phyloP scores from a whole-genome alignment of 2,888 invertebrate species.

The Cheilosia vulpina region DNA sequence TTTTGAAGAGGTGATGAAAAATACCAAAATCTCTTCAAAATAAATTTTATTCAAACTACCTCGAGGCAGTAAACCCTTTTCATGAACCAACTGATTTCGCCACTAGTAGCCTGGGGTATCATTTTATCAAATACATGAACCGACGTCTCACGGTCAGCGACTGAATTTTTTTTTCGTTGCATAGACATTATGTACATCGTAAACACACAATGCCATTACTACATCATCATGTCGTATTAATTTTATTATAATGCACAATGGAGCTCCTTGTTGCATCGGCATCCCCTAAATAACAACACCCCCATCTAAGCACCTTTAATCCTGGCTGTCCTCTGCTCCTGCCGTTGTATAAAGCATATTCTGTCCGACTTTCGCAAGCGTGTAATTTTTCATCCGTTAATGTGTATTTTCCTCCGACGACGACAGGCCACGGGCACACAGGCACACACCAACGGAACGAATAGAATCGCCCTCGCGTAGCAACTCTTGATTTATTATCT shows the following conservation, averaged over 20 bases:
- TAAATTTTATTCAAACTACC: too few relatives aligned
- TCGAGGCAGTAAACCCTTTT: too few relatives aligned
- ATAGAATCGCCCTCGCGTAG: slow-evolving; percentile 30
- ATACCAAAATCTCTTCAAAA: too few relatives aligned
- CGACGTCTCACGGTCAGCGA: too few relatives aligned
- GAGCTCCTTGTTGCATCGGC: background rate
- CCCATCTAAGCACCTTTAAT: slow-evolving; percentile 60
- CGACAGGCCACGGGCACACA: slow-evolving; percentile 20
- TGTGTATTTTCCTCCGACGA: slow-evolving; percentile 66
- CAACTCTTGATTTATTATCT: slow-evolving; percentile 68
- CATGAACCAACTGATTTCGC: too few relatives aligned
- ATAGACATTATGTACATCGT: too few relatives aligned
- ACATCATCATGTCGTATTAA: too few relatives aligned
- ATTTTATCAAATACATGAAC: too few relatives aligned
- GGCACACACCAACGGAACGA: slow-evolving; percentile 49
- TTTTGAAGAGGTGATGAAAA: too few relatives aligned
- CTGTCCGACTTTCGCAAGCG: slow-evolving; percentile 40
- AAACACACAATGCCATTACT: too few relatives aligned
- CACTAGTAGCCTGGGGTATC: too few relatives aligned
- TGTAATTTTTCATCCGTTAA: slow-evolving; percentile 71
- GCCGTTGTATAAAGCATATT: slow-evolving; percentile 50
- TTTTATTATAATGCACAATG: background rate
- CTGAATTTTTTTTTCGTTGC: too few relatives aligned
- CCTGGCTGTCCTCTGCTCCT: slow-evolving; percentile 4
- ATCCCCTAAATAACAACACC: slow-evolving; percentile 31